Conservation (phyloP, 2,888 invertebrate species). For the Urechis unicinctus region DNA sequence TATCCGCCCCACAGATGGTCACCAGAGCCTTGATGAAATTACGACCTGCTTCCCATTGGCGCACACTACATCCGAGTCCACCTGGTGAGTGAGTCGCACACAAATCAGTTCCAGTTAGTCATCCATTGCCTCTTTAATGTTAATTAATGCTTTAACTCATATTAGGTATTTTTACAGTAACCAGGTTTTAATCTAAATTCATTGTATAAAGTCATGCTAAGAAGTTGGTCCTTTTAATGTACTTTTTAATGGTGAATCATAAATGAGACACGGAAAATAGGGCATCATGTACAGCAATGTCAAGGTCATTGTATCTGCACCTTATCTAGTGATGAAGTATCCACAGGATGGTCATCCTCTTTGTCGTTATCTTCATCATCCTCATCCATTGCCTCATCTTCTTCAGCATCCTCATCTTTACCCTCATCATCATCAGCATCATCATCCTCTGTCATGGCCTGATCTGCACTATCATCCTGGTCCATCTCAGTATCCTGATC, state of each 20-base stretch:
- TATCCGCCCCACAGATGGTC: conserved; percentile 29
- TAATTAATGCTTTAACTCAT: too few species aligned
- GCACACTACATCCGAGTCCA: not conserved
- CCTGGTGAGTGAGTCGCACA: too few species aligned
- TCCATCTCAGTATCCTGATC: conserved; percentile 9
- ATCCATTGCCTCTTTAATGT: too few species aligned
- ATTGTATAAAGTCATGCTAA: too few species aligned
- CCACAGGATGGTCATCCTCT: not conserved
- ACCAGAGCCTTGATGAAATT: conserved; percentile 36
- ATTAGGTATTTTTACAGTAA: too few species aligned
- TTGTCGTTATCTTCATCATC: conserved; percentile 5
- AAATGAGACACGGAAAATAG: too few species aligned
- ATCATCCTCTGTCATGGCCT: conserved; percentile 1
- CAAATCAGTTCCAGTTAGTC: too few species aligned
- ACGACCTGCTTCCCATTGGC: conserved; percentile 23
- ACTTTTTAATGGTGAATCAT: too few species aligned
- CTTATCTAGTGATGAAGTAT: not conserved
- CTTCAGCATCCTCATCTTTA: conserved; percentile 4
- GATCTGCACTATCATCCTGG: conserved; percentile 5
- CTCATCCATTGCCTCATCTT: conserved; percentile 5
- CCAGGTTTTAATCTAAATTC: too few species aligned
- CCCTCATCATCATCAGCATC: conserved; percentile 12
- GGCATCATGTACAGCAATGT: too few species aligned
- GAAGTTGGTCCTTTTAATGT: too few species aligned
- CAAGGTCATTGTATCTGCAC: not conserved